Conservation (phyloP, 2,888 invertebrate species). For the Acronicta psi region DNA sequence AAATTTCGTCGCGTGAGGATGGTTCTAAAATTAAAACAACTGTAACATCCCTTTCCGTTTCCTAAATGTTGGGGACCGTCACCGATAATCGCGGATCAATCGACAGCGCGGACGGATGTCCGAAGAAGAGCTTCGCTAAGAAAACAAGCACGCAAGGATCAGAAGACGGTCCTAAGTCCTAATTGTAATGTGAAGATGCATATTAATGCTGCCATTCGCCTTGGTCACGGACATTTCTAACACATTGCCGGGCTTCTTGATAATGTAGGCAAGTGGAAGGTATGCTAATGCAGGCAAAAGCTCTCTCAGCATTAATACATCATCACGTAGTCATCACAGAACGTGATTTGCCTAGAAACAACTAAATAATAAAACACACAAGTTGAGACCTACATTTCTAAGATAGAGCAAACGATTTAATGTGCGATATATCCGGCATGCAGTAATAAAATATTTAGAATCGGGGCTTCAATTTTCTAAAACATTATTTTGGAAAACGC, state of each 20-base stretch:
- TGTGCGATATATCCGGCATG: slow-evolving; percentile 23
- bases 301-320: slow-evolving; percentile 33
- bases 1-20: slow-evolving; percentile 58
- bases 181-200: slow-evolving; percentile 9
- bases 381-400: slow-evolving; percentile 28
- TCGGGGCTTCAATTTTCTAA: slow-evolving; percentile 12
- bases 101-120: slow-evolving; percentile 69
- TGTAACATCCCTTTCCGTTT: slow-evolving; percentile 77
- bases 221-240: slow-evolving; percentile 13
- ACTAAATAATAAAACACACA: slow-evolving; percentile 32
- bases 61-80: slow-evolving; percentile 58
- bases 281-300: slow-evolving; percentile 34
- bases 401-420: slow-evolving; percentile 27
- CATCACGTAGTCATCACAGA: slow-evolving; percentile 46
- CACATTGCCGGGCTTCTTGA: slow-evolving; percentile 9
- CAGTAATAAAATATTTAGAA: slow-evolving; percentile 27
- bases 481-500: slow-evolving; percentile 12
- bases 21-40: slow-evolving; percentile 67
- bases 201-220: slow-evolving; percentile 1
- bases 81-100: slow-evolving; percentile 72
- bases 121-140: slow-evolving; percentile 41
- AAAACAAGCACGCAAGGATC: slow-evolving; percentile 18
- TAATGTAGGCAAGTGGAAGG: slow-evolving; percentile 11
- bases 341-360: slow-evolving; percentile 43
- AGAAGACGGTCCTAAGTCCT: neutral